Evolutionary conservation across 2,888 invertebrate genomes (phyloP).

Genomic region (Amphipoea oculea): DNA sequence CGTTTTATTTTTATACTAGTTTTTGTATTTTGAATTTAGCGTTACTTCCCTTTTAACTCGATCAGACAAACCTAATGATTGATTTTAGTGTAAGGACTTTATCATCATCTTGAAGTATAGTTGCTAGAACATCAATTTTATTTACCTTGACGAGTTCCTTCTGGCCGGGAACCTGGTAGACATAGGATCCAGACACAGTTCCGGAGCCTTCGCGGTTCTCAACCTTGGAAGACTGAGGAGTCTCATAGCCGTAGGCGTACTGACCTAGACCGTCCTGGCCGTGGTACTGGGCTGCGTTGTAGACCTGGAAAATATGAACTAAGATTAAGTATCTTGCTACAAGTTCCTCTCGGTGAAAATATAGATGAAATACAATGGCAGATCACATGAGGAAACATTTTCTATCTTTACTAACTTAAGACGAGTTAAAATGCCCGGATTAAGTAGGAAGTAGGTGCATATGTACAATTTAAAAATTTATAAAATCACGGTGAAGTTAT

Average conservation of each 20-base stretch:
- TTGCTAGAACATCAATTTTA: background rate
- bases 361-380: background rate
- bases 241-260: constrained; percentile 93
- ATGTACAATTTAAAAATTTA: too few species aligned
- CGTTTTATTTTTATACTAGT: too few species aligned
- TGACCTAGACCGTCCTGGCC: constrained; percentile 93
- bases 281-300: constrained; percentile 93
- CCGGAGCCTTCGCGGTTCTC: constrained; percentile 93
- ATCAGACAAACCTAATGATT: too few species aligned
- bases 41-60: background rate
- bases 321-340: background rate
- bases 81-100: background rate
- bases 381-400: background rate
- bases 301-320: constrained; percentile 84
- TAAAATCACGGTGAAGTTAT: background rate
- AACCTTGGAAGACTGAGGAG: constrained; percentile 93
- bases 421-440: background rate
- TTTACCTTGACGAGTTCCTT: constrained; percentile 91
- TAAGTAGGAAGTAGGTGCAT: background rate
- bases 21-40: too few species aligned
- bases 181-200: constrained; percentile 93
- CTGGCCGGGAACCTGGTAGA: constrained; percentile 89
- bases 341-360: background rate
- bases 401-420: background rate
- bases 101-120: background rate